Conservation (phyloP, 1,140 invertebrate species). For the Potamilus streckersoni region DNA sequence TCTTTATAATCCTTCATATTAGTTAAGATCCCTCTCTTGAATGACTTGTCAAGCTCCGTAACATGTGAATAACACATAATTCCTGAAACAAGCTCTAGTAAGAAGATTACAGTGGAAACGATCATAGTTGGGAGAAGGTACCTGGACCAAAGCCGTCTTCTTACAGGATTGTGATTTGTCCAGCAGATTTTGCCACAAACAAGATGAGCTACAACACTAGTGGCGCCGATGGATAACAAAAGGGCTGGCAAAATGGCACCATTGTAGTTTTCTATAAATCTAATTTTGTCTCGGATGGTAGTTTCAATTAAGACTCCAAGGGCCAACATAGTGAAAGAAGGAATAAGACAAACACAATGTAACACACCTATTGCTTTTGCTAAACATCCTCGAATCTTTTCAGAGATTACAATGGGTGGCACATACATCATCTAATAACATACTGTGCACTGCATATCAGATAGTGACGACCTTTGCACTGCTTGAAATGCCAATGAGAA, state of each 20-base stretch:
- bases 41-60: constrained; percentile 30
- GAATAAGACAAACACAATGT: constrained; percentile 30
- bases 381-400: constrained; percentile 23
- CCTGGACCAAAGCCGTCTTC: constrained; percentile 26
- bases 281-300: constrained; percentile 29
- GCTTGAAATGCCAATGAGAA: too few relatives aligned
- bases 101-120: constrained; percentile 25
- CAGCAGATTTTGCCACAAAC: constrained; percentile 37
- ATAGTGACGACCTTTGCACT: too few relatives aligned
- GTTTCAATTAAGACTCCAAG: constrained; percentile 29
- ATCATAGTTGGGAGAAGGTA: constrained; percentile 32
- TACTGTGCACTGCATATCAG: too few relatives aligned
- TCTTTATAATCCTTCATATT: constrained; percentile 44
- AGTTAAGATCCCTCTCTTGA: constrained; percentile 36
- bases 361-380: constrained; percentile 25
- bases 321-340: constrained; percentile 32
- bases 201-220: constrained; percentile 28
- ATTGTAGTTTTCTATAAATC: constrained; percentile 39
- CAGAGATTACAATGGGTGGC: constrained; percentile 28
- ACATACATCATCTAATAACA: constrained; percentile 5
- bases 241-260: constrained; percentile 31
- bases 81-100: constrained; percentile 30
- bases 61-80: constrained; percentile 43
- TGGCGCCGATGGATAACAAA: constrained; percentile 31
- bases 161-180: constrained; percentile 17